Conservation (phyloP, 2,888 invertebrate genomes). For the Ochlodes sylvanus region DNA sequence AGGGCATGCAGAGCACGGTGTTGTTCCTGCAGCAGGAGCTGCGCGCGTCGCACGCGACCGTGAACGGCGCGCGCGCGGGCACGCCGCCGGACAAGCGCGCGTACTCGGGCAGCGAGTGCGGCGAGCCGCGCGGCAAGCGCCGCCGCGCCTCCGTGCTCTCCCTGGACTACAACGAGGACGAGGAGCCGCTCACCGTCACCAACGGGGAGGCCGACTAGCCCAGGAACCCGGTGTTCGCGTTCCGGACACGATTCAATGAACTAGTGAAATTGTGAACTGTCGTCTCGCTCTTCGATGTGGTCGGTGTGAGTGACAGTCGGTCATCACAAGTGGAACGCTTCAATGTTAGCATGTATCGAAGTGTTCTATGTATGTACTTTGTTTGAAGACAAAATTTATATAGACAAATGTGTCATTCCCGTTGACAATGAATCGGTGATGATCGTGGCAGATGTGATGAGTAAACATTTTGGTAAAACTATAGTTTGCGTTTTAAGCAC, state of each 20-base stretch:
- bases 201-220: slow-evolving; percentile 87
- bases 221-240: slow-evolving; percentile 64
- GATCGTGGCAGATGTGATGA: slow-evolving; percentile 72
- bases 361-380: slow-evolving; percentile 75
- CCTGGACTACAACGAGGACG: slow-evolving; percentile 90
- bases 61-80: slow-evolving; percentile 61
- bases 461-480: slow-evolving; percentile 65
- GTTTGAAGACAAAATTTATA: slow-evolving; percentile 71
- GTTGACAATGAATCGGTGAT: slow-evolving; percentile 77
- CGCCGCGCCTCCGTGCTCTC: slow-evolving; percentile 89
- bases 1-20: slow-evolving; percentile 99
- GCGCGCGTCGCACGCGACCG: slow-evolving; percentile 87
- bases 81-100: slow-evolving; percentile 73
- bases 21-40: slow-evolving; percentile 97
- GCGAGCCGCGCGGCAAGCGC: slow-evolving; percentile 86
- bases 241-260: slow-evolving; percentile 63
- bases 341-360: slow-evolving; percentile 65
- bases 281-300: slow-evolving; percentile 63
- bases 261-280: slow-evolving; percentile 66
- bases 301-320: slow-evolving; percentile 57
- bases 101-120: slow-evolving; percentile 74
- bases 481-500: slow-evolving; percentile 79
- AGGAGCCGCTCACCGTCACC: slow-evolving; percentile 88
- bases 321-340: slow-evolving; percentile 63
- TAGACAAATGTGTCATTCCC: slow-evolving; percentile 66